These are phyloP conservation scores for Dendronephthya gigantea DNA, from an alignment of 64 coral and sea anemone genomes.

Conservation along the genomic window DNA sequence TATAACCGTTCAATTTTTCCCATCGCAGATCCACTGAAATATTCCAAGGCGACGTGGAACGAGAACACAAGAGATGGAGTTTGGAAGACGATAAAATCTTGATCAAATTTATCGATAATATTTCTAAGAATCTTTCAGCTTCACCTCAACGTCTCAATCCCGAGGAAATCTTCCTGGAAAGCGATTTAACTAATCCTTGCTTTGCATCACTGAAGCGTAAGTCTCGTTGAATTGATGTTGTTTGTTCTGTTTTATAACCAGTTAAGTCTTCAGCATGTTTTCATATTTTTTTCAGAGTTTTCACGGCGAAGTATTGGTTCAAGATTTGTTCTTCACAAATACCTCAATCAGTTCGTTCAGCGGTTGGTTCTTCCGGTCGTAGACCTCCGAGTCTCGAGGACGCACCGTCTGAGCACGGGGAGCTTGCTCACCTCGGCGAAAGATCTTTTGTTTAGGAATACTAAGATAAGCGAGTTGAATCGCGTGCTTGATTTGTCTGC, in stretches of 20 bases:
- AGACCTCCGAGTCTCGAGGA: slow-evolving; percentile 51
- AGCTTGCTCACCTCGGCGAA: slow-evolving; percentile 47
- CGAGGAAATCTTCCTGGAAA: slow-evolving; percentile 60
- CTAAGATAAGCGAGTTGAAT: slow-evolving; percentile 72
- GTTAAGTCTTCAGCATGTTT: not conserved
- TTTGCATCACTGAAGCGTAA: slow-evolving; percentile 32
- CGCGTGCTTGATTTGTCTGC: slow-evolving; percentile 68
- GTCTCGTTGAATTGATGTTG: not conserved
- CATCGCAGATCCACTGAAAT: slow-evolving; percentile 51
- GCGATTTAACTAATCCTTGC: slow-evolving; percentile 38
- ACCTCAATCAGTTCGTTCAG: slow-evolving; percentile 66
- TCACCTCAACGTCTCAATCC: slow-evolving; percentile 68
- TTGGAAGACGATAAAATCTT: slow-evolving; percentile 62
- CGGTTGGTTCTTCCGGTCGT: slow-evolving; percentile 60
- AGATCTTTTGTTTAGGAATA: slow-evolving; percentile 81
- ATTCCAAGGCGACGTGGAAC: slow-evolving; percentile 54
- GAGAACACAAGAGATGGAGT: slow-evolving; percentile 69
- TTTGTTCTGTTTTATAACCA: not conserved
- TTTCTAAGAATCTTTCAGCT: slow-evolving; percentile 57
- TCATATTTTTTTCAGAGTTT: slow-evolving; percentile 22
- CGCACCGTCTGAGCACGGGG: slow-evolving; percentile 59
- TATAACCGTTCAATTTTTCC: not conserved
- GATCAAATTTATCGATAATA: slow-evolving; percentile 57
- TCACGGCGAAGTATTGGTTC: slow-evolving; percentile 54
- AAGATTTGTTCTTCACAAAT: slow-evolving; percentile 76